These are phyloP conservation scores for Odontophorus gujanensis DNA, from an alignment of 2,113 vertebrate genomes.

Conservation along the genomic window DNA sequence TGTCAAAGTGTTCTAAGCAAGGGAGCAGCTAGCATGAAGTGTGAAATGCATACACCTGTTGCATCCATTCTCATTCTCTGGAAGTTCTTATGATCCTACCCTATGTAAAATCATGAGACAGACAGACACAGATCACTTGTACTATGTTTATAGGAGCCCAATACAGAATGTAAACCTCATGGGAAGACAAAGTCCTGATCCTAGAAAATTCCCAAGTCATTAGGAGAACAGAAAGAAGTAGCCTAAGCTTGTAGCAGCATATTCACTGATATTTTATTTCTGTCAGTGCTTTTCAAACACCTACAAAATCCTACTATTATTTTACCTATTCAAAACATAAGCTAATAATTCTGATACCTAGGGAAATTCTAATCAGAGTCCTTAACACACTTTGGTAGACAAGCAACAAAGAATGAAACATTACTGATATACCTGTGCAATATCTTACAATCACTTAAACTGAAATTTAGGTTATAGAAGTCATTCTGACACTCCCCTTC, in stretches of 20 bases:
- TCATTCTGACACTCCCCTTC: fast-evolving
- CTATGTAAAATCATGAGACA: neutral
- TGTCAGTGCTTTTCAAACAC: neutral
- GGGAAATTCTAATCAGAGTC: neutral
- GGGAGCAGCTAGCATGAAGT: neutral
- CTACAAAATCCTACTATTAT: neutral
- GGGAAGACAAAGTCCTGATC: neutral
- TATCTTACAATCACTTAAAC: neutral
- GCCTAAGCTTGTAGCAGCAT: fast-evolving
- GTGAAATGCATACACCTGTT: neutral
- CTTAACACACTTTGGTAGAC: neutral
- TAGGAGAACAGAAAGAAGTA: neutral
- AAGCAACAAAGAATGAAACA: neutral
- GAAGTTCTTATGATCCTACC: too few species aligned
- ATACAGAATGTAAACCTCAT: neutral
- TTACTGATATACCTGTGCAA: neutral
- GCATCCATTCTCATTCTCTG: fast-evolving
- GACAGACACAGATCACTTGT: neutral
- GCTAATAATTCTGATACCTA: neutral
- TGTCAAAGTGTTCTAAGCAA: neutral
- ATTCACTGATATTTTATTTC: neutral
- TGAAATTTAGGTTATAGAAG: neutral
- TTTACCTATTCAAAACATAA: neutral
- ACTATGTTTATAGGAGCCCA: neutral
- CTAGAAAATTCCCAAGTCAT: neutral